Evolutionary conservation across 2,888 invertebrate genomes (phyloP).

Genomic region (Clivina fossor): DNA sequence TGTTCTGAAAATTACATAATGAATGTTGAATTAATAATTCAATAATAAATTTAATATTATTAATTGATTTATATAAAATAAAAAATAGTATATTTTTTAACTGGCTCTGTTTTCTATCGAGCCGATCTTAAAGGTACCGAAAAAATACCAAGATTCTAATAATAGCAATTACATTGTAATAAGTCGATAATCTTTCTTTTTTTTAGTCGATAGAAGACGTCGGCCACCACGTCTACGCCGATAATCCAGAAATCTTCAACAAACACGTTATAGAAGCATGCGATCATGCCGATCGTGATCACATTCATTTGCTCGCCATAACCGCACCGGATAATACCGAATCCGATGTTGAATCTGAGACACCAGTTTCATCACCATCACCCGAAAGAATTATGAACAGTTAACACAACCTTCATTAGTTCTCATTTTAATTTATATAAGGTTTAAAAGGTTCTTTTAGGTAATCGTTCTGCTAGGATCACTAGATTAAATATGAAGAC

Average conservation of each 20-base stretch:
- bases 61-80: no score
- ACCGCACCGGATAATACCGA: conserved; percentile 37
- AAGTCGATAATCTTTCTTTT: no score
- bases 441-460: conserved; percentile 14
- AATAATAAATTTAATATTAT: no score
- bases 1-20: no score
- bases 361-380: neutral
- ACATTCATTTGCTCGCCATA: conserved; percentile 36
- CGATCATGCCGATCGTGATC: conserved; percentile 53
- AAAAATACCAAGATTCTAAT: no score
- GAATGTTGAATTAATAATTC: no score
- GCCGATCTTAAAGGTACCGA: no score
- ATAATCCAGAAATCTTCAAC: conserved; percentile 86
- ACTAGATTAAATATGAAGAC: no score
- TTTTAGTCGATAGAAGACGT: conserved; percentile 80
- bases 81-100: no score
- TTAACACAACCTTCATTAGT: no score
- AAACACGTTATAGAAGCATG: conserved; percentile 77
- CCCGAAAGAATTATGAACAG: neutral
- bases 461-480: neutral
- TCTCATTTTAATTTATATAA: conserved; percentile 6
- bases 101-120: no score
- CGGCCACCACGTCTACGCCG: conserved; percentile 95
- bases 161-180: no score
- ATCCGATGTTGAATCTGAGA: conserved; percentile 33